Conservation (phyloP, 2,888 invertebrate genomes). For the Drosophila fulvimacula region DNA sequence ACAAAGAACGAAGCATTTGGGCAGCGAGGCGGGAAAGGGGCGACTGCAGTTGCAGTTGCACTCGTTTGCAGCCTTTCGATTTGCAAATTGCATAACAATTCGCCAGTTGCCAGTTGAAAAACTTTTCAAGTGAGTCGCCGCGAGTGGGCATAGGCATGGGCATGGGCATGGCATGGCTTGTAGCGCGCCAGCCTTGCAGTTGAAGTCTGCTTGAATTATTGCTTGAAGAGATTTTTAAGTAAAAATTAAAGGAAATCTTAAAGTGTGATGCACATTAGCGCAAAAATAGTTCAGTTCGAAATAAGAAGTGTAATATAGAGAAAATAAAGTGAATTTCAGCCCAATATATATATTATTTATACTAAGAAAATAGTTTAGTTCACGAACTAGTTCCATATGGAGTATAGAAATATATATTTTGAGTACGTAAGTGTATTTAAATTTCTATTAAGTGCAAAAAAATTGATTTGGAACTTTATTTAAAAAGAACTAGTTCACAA, state of each 20-base stretch:
- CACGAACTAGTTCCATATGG: not conserved
- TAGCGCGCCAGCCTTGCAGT: slow-evolving; percentile 6
- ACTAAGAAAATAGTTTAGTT: not conserved
- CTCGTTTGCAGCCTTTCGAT: slow-evolving; percentile 61
- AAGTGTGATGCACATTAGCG: not conserved
- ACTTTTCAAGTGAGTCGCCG: slow-evolving; percentile 41
- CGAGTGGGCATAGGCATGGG: not conserved
- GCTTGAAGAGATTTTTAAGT: not conserved
- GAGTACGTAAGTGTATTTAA: too few species aligned
- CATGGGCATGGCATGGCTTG: slow-evolving; percentile 8
- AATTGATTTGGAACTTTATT: too few species aligned
- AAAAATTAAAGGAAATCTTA: not conserved
- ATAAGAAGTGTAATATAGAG: not conserved
- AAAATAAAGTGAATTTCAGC: not conserved
- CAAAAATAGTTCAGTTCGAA: not conserved
- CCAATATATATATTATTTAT: not conserved
- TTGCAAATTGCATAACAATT: slow-evolving; percentile 72
- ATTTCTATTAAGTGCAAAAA: not conserved
- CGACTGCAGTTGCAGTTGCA: slow-evolving; percentile 14
- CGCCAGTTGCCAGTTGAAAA: slow-evolving; percentile 41
- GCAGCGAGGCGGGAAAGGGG: not conserved
- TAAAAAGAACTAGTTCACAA: not conserved
- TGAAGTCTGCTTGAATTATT: not conserved
- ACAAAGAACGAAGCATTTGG: slow-evolving; percentile 32
- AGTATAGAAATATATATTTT: not conserved